Conservation (phyloP, 2,113 vertebrate species). For the Cynopterus brachyotis region DNA sequence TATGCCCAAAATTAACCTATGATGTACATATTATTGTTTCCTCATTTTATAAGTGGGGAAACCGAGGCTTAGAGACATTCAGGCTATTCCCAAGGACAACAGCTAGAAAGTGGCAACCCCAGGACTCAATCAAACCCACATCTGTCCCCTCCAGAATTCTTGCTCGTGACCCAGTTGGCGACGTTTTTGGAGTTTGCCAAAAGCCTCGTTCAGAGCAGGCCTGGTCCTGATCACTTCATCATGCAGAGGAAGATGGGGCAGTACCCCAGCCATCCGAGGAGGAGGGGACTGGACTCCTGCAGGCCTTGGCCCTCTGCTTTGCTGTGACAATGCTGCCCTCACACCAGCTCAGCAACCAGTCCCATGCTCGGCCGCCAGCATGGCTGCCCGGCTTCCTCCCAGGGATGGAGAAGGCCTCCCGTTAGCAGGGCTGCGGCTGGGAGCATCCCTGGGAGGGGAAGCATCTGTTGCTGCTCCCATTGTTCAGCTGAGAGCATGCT, state of each 20-base stretch:
- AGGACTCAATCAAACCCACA: neutral
- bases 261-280: neutral
- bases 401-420: conserved; percentile 68
- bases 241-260: neutral
- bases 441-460: conserved; percentile 72
- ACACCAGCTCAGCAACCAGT: neutral
- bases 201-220: neutral
- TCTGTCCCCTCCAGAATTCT: neutral
- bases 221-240: neutral
- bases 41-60: neutral
- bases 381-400: conserved; percentile 51
- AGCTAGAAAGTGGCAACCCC: neutral
- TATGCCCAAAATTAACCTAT: neutral
- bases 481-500: conserved; percentile 75
- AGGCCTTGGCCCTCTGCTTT: neutral
- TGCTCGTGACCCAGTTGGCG: neutral
- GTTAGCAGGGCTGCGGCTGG: conserved; percentile 61
- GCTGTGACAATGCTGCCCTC: neutral
- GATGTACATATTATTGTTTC: neutral
- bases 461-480: conserved; percentile 79
- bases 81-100: neutral
- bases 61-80: neutral
- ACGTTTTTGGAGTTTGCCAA: neutral
- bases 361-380: conserved; percentile 25
- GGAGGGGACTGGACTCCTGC: neutral